phyloP scores from a whole-genome alignment of 1,140 invertebrate species.

The Habropoda laboriosa region DNA sequence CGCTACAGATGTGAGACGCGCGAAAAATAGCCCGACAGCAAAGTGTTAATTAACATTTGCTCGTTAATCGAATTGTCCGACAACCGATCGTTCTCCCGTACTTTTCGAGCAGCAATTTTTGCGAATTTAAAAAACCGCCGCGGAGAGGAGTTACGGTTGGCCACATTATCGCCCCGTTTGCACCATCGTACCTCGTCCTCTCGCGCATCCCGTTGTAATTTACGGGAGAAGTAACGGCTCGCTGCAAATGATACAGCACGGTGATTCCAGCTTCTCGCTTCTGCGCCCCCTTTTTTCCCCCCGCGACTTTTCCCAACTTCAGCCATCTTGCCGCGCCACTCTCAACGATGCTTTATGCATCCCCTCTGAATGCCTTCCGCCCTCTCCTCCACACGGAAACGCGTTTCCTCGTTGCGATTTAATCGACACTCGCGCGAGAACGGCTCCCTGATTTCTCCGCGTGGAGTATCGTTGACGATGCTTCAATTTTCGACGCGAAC shows the following conservation, averaged over 20 bases:
- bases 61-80: no score
- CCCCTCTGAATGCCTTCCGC: neutral
- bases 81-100: no score
- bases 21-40: no score
- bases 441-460: neutral
- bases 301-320: neutral
- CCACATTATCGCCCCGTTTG: no score
- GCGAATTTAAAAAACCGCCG: neutral
- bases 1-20: no score
- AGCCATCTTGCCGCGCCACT: neutral
- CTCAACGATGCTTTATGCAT: slow-evolving; percentile 19
- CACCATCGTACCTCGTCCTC: neutral
- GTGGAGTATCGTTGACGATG: neutral
- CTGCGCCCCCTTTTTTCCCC: neutral
- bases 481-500: neutral
- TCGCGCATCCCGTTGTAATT: neutral
- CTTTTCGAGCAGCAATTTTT: neutral
- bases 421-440: neutral
- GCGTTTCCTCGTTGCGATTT: neutral
- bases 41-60: no score
- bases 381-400: neutral
- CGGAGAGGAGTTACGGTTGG: neutral
- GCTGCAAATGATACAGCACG: slow-evolving; percentile 18
- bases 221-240: neutral
- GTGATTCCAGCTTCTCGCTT: slow-evolving; percentile 21